Conservation (phyloP, 2,888 invertebrate genomes). For the Eristalis tenax region DNA sequence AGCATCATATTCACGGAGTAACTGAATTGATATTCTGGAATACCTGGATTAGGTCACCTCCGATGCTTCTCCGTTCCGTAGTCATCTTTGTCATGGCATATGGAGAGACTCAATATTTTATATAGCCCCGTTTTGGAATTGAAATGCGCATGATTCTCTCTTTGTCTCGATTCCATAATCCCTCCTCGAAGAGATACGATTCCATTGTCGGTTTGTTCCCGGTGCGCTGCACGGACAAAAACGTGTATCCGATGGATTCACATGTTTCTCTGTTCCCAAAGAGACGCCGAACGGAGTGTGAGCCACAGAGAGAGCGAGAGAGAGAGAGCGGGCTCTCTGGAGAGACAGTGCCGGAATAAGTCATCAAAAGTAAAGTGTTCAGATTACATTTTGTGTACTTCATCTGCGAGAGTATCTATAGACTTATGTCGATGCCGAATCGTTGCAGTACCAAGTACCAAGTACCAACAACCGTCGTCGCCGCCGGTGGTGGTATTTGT, state of each 20-base stretch:
- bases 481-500: background rate
- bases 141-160: background rate
- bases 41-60: conserved; percentile 79
- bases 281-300: background rate
- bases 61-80: conserved; percentile 66
- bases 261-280: background rate
- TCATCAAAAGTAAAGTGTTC: background rate
- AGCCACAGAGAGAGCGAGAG: background rate
- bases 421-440: background rate
- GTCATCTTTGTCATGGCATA: conserved; percentile 24
- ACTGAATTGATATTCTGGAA: conserved; percentile 78
- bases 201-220: background rate
- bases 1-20: conserved; percentile 78
- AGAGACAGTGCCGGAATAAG: background rate
- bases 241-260: background rate
- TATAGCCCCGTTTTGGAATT: background rate
- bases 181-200: background rate
- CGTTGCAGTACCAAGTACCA: background rate
- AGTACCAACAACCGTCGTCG: background rate
- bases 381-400: background rate
- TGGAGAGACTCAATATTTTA: background rate
- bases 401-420: background rate
- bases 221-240: background rate
- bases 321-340: background rate
- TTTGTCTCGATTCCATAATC: background rate